A percentile compares a stretch with the other conserved stretches of the same genome.
Conservation (phyloP, 2,113 vertebrate species). For the Tachuris rubrigastra region DNA sequence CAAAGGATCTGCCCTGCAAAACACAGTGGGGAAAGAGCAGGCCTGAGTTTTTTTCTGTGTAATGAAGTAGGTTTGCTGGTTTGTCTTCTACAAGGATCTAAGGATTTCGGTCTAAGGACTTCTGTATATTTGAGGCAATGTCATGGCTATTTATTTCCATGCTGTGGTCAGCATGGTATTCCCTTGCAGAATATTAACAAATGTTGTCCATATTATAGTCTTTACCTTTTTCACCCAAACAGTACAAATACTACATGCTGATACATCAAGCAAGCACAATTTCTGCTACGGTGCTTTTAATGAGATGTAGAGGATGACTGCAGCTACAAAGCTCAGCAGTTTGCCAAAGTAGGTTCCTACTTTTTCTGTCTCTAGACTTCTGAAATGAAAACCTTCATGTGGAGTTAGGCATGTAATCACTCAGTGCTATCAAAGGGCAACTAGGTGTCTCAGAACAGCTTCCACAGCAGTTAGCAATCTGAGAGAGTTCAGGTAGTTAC, state of each 20-base stretch:
- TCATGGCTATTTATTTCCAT: not conserved
- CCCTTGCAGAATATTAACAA: not conserved
- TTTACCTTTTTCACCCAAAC: not conserved
- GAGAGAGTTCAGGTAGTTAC: not conserved
- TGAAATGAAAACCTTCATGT: not conserved
- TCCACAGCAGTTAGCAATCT: not conserved
- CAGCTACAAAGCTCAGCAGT: not conserved
- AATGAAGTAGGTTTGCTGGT: not conserved
- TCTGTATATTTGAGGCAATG: not conserved
- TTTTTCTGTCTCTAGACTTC: not conserved
- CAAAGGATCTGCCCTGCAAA: not conserved
- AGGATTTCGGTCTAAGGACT: not conserved
- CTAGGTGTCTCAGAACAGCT: not conserved
- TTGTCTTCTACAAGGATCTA: not conserved
- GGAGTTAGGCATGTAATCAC: not conserved
- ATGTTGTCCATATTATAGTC: not conserved
- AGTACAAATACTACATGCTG: not conserved
- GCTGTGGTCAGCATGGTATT: not conserved
- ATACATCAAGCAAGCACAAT: not conserved
- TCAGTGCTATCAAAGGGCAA: not conserved
- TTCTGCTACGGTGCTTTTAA: not conserved
- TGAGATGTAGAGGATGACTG: not conserved
- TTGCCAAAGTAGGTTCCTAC: not conserved
- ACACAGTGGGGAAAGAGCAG: not conserved
- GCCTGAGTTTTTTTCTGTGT: not conserved